Evolutionary conservation across 2,888 invertebrate genomes (phyloP), one percentile per base, ranked within the genome.

Genomic region (Phortica magna): DNA sequence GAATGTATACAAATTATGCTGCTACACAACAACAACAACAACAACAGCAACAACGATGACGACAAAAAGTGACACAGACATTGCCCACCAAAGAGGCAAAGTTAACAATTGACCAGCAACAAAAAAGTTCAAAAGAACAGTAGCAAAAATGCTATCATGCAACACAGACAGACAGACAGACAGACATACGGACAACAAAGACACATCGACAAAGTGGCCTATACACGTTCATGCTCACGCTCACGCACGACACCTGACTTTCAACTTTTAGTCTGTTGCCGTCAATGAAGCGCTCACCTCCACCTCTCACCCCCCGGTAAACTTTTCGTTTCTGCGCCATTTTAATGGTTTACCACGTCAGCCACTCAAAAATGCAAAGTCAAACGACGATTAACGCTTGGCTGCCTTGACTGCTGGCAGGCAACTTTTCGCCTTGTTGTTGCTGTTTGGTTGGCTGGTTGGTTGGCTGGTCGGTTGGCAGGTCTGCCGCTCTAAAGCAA

Each of bases 331-430:
- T 22, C n/a, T 7, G n/a, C 61, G 19, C 74, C 67, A 65, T 39
- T 72, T 59, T 42, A 72, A 41, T 67, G 67, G 61, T 61, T 61
- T 61, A 61, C 61, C 61, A 61, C 42, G 68, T 19, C 68, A 53
- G 39, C 70, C 53, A 71, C 70, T 71, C 70, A 71, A 71, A 71
- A 61, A 71, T 71, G 78, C 76, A 79, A 88, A 85, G 89, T 85
- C 89, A 85, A 85, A 89, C 89, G 85, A 80, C 85, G 89, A 85
- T 89, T 89, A 85, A 85, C 85, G 85, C 89, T 89, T 89, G 83
- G 85, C 82, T 85, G 85, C 84, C 84, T 85, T 39, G 64, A 12
- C 17, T 17, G 10, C 48, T 19, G n/a, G 2, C 55, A 48, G 14
- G 48, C 48, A 48, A 48, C 48, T 48, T 14, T 48, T 9, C 48